A percentile compares a stretch with the other conserved stretches of the same genome.
Conservation (phyloP, 1,140 invertebrate species). For the Pogonognathellus flavescens region DNA sequence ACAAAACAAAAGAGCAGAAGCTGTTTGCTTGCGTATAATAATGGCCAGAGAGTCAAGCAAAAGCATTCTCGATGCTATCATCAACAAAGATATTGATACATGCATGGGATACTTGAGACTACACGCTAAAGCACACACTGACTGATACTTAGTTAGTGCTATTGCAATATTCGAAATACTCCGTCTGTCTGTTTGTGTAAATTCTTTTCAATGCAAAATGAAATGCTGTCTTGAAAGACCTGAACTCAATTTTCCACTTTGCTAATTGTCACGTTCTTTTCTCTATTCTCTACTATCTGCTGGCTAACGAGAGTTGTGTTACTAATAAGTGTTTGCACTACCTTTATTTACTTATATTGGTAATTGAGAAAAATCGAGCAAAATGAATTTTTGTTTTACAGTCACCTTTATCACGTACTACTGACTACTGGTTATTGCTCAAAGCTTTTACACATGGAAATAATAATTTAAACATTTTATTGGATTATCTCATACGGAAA, state of each 20-base stretch:
- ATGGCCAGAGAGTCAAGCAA: neutral
- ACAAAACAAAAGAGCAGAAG: conserved; percentile 10
- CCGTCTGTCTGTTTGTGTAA: neutral
- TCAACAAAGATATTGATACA: neutral
- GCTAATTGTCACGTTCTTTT: conserved; percentile 19
- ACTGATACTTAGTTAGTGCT: neutral
- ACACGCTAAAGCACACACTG: neutral
- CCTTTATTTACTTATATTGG: neutral
- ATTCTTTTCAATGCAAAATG: conserved; percentile 6
- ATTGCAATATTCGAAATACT: neutral
- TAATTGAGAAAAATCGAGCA: conserved; percentile 3
- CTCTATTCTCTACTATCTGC: neutral
- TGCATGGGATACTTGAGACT: neutral
- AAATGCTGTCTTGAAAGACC: conserved; percentile 15
- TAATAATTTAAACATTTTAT: too few species aligned
- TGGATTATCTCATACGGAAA: too few species aligned
- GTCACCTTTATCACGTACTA: too few species aligned
- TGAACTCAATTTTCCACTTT: conserved; percentile 33
- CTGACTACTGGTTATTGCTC: neutral
- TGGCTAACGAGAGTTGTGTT: too few species aligned
- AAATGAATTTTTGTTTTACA: neutral
- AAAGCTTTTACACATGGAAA: too few species aligned
- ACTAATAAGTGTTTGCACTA: too few species aligned
- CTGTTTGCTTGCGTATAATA: conserved; percentile 18
- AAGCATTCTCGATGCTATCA: neutral